These are phyloP conservation scores for Hyperoplus lanceolatus DNA, from an alignment of 2,797 vertebrate species.

Conservation along the genomic window DNA sequence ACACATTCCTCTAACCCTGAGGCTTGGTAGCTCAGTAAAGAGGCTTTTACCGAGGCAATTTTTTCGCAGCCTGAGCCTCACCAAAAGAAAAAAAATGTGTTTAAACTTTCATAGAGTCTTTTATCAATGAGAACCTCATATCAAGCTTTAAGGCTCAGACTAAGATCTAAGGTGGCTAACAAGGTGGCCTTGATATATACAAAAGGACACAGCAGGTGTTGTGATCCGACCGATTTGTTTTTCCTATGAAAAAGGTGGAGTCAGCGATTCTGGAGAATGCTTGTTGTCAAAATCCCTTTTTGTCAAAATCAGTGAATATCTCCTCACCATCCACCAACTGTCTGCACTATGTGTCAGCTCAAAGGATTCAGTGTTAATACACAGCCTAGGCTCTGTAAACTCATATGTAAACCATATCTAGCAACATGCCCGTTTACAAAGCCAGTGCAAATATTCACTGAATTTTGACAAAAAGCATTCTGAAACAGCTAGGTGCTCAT, in stretches of 20 bases:
- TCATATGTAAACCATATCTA: too few species aligned
- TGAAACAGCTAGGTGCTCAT: background rate
- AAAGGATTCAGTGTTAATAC: too few species aligned
- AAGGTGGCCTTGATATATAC: constrained; percentile 20
- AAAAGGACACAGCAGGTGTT: constrained; percentile 3
- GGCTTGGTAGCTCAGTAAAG: constrained; percentile 72
- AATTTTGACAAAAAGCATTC: background rate
- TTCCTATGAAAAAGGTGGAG: background rate
- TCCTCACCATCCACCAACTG: too few species aligned
- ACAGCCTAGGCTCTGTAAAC: too few species aligned
- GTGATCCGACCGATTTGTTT: constrained; percentile 1
- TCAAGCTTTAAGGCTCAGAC: constrained; percentile 13
- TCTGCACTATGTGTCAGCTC: too few species aligned
- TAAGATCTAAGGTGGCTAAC: constrained; percentile 12
- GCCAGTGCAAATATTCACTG: too few species aligned
- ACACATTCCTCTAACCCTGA: constrained; percentile 70
- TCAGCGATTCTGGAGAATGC: too few species aligned
- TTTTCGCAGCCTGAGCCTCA: constrained; percentile 42
- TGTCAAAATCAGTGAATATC: too few species aligned
- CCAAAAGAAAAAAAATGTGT: constrained; percentile 44
- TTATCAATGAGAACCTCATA: constrained; percentile 51
- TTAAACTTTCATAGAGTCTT: constrained; percentile 68
- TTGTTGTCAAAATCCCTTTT: too few species aligned
- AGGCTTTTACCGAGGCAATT: constrained; percentile 71
- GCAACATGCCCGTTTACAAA: too few species aligned